Base-by-base conservation (phyloP, 1,140 invertebrate species). In the Chironomus tepperi region DNA sequence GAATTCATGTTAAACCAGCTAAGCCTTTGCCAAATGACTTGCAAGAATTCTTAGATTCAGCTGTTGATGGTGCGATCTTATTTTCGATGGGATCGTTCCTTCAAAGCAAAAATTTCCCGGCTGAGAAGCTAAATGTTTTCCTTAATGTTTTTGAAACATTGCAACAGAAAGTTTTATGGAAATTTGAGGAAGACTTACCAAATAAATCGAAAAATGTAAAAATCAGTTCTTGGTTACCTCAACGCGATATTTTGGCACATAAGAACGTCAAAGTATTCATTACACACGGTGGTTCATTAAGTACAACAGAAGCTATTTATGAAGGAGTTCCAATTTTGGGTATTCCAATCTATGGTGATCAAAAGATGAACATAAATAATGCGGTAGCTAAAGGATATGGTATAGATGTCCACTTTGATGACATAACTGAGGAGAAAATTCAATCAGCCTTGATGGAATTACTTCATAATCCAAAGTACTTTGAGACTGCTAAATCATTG, bases 201-300 rank as follows among this genome's bases (percentile, higher is more conserved):
- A 80, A 81, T 1, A 84, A 86, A 75, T 83, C 88, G 0, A 76
- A 81, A 0, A 92, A 92, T 82, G 82, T 93, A 0, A 83, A 87
- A 73, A 79, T 89, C 1, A 83, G 81, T 34, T 86, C 86, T 65
- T 92, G 91, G 90, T 79, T 91, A 3, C 90, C 90, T 0, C 90
- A 93, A 77, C 87, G 86, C 75, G 89, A 90, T 77, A 83, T 91
- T 76, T 80, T 91, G 76, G 90, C 86, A 42, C 89, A 91, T 82
- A 83, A 84, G 1, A 91, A 91, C 76, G 83, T 90, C 1, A 86
- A 86, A 78, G 82, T 85, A 0, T 91, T 93, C 76, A 88, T 93
- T 42, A 90, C 89, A 0, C 90, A 92, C 77, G 90, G 89, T 9
- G 91, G 91, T n/a, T 79, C 88, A 21, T 83, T 90, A 42, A 90